A percentile compares a stretch with the other conserved stretches of the same genome.
Evolutionary conservation across 2,888 invertebrate species (phyloP).

Genomic region (Philopedon plagiatum): DNA sequence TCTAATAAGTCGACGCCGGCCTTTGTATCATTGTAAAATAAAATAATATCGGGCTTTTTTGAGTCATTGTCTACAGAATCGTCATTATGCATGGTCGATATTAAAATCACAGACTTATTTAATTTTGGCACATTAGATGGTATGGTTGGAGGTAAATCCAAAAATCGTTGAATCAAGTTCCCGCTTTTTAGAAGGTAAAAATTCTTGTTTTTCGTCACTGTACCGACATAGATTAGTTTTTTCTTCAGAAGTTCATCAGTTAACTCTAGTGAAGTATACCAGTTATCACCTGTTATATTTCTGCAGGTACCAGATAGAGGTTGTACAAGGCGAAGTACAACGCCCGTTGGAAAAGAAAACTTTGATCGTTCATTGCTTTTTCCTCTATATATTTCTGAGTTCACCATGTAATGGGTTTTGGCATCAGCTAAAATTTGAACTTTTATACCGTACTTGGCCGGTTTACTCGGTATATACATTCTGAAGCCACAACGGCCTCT

Average conservation of each 20-base stretch:
- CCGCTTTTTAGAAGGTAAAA: conserved; percentile 46
- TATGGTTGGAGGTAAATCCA: conserved; percentile 51
- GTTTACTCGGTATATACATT: conserved; percentile 54
- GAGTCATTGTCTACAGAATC: neutral
- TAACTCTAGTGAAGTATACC: conserved; percentile 45
- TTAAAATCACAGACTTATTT: conserved; percentile 51
- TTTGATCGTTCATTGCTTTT: conserved; percentile 5
- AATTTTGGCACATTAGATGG: conserved; percentile 30
- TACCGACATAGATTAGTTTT: conserved; percentile 52
- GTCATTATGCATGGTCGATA: neutral
- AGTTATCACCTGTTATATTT: conserved; percentile 44
- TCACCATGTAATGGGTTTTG: conserved; percentile 35
- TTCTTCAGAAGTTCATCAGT: conserved; percentile 32
- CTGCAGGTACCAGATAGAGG: conserved; percentile 50
- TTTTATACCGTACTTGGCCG: conserved; percentile 48
- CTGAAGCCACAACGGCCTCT: conserved; percentile 48
- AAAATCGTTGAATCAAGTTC: conserved; percentile 44
- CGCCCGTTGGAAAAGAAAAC: neutral
- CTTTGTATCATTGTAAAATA: conserved; percentile 55
- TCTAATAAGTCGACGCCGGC: conserved; percentile 18
- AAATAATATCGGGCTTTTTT: conserved; percentile 52
- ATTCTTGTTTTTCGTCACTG: conserved; percentile 57
- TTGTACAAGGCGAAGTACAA: neutral
- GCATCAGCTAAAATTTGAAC: conserved; percentile 45
- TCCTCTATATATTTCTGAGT: conserved; percentile 37